Conservation (phyloP, 1,140 invertebrate species). For the Calliopsis andreniformis region DNA sequence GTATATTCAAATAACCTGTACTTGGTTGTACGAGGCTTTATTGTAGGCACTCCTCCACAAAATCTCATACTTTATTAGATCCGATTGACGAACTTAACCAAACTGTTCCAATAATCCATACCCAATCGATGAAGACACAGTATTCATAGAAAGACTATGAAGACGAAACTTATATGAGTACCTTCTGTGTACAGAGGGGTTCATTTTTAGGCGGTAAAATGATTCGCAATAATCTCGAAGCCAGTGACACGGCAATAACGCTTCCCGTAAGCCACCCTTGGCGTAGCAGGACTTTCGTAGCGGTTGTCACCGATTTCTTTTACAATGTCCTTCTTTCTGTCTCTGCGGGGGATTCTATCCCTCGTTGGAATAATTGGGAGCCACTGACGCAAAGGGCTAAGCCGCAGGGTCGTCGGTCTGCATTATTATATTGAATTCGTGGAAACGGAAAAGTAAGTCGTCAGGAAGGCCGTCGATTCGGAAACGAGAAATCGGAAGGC, state of each 20-base stretch:
- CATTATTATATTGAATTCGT: constrained; percentile 76
- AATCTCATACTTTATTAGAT: neutral
- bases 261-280: constrained; percentile 70
- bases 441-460: constrained; percentile 69
- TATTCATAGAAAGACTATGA: neutral
- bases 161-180: neutral
- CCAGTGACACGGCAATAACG: constrained; percentile 75
- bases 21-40: no score
- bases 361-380: constrained; percentile 44
- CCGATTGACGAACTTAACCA: neutral
- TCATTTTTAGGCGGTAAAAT: constrained; percentile 76
- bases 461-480: constrained; percentile 56
- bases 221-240: constrained; percentile 76
- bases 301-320: constrained; percentile 52
- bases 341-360: neutral
- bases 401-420: constrained; percentile 41
- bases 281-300: constrained; percentile 35
- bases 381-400: constrained; percentile 58
- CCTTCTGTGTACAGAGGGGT: constrained; percentile 42
- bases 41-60: no score
- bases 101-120: neutral
- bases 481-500: constrained; percentile 60
- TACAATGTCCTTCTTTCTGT: neutral
- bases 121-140: neutral
- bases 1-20: no score